Evolutionary conservation across 2,797 vertebrate species (phyloP), one percentile per base, ranked within the genome.

Genomic region (Tinamus major): DNA sequence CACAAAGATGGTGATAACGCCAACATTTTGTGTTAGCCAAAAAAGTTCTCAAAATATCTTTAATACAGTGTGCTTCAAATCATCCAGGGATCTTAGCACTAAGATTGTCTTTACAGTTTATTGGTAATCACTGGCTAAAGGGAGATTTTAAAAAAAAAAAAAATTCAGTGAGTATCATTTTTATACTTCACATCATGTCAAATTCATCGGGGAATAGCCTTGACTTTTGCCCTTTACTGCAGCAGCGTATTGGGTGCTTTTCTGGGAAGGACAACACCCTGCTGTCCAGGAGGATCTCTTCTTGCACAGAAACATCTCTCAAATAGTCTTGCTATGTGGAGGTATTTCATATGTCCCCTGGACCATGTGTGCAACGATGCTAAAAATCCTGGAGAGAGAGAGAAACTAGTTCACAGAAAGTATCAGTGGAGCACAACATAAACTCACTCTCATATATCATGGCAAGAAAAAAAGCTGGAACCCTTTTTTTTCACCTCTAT

Each of bases 21-120:
- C 93, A 93, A 62, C 61, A 2, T 86, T 39, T 86, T 56, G 67
- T 77, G 37, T 5, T 7, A 23, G 13, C 79, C 92, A 95, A 81
- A 86, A 91, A 93, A 90, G 74, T 96, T 96, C 35, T 21, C 58
- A 31, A 31, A 74, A 87, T 75, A 78, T 85, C 63, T 89, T 76
- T 70, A 41, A 6, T 23, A 37, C 46, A 2, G 39, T 75, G 33
- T 64, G 63, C 51, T 79, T 41, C 70, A 35, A 68, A 49, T 42
- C 70, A 74, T 17, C 41, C 13, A 80, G 49, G n/a, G 48, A 65
- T 65, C 27, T 11, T 11, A 14, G 8, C 27, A 53, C 20, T 67
- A 23, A 69, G 23, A 1, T n/a, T 58, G 5, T 13, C 13, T 83
- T 75, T 26, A 4, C 26, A 41, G 27, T 27, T 86, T 6, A 8